Percentiles rank a stretch among this genome's conserved stretches.
These are phyloP conservation scores for Drosophila kepulauana DNA, from an alignment of 1,140 invertebrate genomes.

Conservation along the genomic window DNA sequence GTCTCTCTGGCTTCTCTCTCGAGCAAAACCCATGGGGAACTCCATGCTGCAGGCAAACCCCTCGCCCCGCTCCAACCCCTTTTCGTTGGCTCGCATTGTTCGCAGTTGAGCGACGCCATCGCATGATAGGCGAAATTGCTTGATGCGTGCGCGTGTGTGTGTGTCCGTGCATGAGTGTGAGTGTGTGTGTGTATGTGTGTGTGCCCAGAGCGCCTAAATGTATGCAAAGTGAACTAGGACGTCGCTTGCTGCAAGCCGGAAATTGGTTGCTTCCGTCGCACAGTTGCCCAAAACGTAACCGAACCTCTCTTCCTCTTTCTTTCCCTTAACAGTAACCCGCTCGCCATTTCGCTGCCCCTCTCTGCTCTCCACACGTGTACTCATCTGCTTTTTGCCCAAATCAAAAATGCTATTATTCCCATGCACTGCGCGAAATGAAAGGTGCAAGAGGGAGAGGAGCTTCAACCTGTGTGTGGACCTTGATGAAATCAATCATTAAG, in stretches of 20 bases:
- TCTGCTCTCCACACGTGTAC: background rate
- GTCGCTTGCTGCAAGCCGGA: constrained; percentile 52
- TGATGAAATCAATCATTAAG: background rate
- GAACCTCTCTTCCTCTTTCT: background rate
- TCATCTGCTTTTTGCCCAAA: background rate
- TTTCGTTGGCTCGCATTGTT: constrained; percentile 14
- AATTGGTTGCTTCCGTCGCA: constrained; percentile 71
- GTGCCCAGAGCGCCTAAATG: constrained; percentile 42
- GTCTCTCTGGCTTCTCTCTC: constrained; percentile 17
- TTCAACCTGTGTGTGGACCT: background rate
- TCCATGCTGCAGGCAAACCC: background rate
- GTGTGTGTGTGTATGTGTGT: constrained; percentile 8
- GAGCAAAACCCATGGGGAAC: constrained; percentile 3
- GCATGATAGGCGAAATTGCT: constrained; percentile 54
- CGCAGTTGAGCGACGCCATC: constrained; percentile 21
- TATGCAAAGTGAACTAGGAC: constrained; percentile 52
- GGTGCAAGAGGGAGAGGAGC: background rate
- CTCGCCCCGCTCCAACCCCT: background rate
- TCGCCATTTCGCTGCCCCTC: background rate
- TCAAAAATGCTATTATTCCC: background rate
- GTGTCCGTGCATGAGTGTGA: constrained; percentile 11
- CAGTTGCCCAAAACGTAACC: constrained; percentile 1
- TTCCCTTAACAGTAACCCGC: background rate
- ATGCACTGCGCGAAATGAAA: constrained; percentile 1
- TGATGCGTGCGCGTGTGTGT: background rate